Conservation (phyloP, 1,140 invertebrate genomes). For the Maconellicoccus hirsutus region DNA sequence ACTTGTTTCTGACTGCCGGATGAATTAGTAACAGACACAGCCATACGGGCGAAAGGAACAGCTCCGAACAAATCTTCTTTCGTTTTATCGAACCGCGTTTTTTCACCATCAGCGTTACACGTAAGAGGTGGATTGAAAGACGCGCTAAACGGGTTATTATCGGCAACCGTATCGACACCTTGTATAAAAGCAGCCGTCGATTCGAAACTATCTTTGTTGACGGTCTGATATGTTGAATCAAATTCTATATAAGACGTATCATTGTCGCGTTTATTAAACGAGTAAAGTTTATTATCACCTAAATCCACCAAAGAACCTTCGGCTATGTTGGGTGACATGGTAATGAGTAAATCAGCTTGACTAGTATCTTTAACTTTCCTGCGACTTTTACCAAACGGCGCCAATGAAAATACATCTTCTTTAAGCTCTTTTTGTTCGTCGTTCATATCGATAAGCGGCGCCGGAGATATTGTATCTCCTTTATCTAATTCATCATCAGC, state of each 20-base stretch:
- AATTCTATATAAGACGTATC: background rate
- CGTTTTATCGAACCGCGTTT: constrained; percentile 25
- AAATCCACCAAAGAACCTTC: constrained; percentile 28
- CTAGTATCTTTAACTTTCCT: background rate
- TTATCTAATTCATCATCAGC: constrained; percentile 64
- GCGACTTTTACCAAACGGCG: constrained; percentile 23
- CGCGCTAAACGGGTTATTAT: constrained; percentile 26
- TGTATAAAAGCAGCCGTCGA: background rate
- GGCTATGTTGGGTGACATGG: constrained; percentile 25
- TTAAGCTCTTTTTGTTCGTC: constrained; percentile 27
- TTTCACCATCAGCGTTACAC: constrained; percentile 18
- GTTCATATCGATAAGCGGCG: constrained; percentile 33
- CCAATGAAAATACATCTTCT: constrained; percentile 25
- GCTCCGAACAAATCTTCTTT: constrained; percentile 47
- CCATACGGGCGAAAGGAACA: constrained; percentile 44
- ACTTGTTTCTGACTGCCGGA: constrained; percentile 19
- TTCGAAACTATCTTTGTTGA: constrained; percentile 4
- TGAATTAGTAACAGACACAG: constrained; percentile 28
- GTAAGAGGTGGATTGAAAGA: constrained; percentile 26
- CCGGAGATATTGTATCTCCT: constrained; percentile 37
- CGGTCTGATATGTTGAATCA: background rate
- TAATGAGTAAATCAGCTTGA: constrained; percentile 20
- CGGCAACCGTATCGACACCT: constrained; percentile 24
- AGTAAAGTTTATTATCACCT: constrained; percentile 6
- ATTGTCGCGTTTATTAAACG: background rate